Base-by-base conservation (phyloP, 2,888 invertebrate species). In the Cheilosia scutellata region DNA sequence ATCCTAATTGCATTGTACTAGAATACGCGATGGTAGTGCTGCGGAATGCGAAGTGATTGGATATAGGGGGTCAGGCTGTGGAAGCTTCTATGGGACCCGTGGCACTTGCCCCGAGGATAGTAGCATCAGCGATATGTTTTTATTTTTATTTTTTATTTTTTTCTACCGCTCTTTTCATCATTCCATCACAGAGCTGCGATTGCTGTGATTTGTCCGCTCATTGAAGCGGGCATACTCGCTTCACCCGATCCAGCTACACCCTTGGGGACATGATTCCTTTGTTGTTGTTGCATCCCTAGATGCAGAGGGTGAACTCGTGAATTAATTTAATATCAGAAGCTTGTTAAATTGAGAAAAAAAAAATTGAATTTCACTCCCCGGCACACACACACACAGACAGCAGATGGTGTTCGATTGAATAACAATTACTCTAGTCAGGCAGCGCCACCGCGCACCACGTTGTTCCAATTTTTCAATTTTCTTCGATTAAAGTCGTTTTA, bases 361-460 rank as follows among this genome's bases (percentile, higher is more conserved):
- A 37, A 60, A 44, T n/a, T 25, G 63, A 74, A 78, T 74, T 78
- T 78, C 13, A 72, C 62, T 72, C 72, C 31, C 16, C 78, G 51
- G 65, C 37, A 60, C 42, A 75, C 60, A 13, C 84, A 80, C 80
- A 65, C 57, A 55, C 20, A 75, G 53, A 9, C 84, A 80, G 84
- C 80, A 76, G 79, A 84, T 79, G 79, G 84, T 55, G 79, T 79
- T 79, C 75, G 75, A 84, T 80, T 84, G 84, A 84, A 80, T 84
- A 80, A 80, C 75, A 84, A 80, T 84, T 76, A 80, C 80, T 75
- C 42, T 25, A 62, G 62, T 47, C 27, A 51, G 58, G 49, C 51
- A 31, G 25, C 40, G 53, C 37, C 11, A 27, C 29, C 16, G 31
- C 55, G 27, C 27, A 29, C 37, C 9, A 29, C 42, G 53, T 33